Percentiles rank a stretch among this genome's conserved stretches.
These are phyloP conservation scores for Balanococcus diminutus DNA, from an alignment of 2,888 invertebrate genomes.

Conservation along the genomic window DNA sequence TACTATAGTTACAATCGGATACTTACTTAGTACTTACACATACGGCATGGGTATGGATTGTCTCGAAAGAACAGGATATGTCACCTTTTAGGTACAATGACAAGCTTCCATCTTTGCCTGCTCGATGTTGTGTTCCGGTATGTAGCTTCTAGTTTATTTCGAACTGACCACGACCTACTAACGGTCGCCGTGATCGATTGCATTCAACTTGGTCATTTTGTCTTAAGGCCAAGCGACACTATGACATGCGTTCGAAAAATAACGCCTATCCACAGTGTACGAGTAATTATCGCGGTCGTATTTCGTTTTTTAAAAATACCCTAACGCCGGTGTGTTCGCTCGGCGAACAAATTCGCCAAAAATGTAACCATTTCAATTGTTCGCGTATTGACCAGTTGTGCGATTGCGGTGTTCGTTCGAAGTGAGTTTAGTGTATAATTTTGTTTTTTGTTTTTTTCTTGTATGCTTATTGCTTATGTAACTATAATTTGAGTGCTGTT, in stretches of 20 bases:
- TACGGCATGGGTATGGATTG: neutral
- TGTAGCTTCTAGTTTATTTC: neutral
- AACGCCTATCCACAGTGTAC: neutral
- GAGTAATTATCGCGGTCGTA: constrained; percentile 14
- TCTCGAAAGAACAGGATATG: constrained; percentile 37
- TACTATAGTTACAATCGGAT: neutral
- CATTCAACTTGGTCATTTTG: constrained; percentile 27
- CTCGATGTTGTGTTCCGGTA: constrained; percentile 7
- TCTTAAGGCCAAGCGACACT: constrained; percentile 12
- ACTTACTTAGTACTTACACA: neutral
- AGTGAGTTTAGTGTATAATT: neutral
- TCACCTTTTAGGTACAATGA: constrained; percentile 35
- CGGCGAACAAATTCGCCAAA: neutral
- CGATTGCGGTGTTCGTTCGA: neutral
- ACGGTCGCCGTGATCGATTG: constrained; percentile 37
- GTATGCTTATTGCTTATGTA: no score
- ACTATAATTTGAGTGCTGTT: no score
- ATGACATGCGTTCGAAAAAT: constrained; percentile 47
- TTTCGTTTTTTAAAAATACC: constrained; percentile 20
- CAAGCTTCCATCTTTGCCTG: constrained; percentile 35
- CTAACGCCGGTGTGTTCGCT: neutral
- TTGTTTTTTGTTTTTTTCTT: neutral
- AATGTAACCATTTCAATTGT: neutral
- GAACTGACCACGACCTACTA: constrained; percentile 40
- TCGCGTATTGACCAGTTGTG: neutral